These are phyloP conservation scores for Pluvialis apricaria DNA, from an alignment of 2,113 vertebrate species.

Conservation along the genomic window DNA sequence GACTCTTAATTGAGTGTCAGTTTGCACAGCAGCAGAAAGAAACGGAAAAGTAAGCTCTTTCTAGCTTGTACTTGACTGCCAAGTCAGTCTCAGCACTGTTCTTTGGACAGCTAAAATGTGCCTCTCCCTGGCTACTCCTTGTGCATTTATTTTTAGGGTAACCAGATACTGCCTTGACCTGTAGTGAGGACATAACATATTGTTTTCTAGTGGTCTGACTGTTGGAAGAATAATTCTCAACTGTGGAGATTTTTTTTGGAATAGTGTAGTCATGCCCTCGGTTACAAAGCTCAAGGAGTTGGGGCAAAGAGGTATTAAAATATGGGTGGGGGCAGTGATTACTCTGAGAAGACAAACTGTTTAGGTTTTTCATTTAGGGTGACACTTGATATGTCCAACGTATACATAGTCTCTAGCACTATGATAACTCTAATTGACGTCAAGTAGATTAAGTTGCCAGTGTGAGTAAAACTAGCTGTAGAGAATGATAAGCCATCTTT, in stretches of 20 bases:
- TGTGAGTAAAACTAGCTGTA: neutral
- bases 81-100: neutral
- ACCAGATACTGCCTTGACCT: neutral
- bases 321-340: neutral
- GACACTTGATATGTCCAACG: neutral
- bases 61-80: neutral
- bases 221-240: neutral
- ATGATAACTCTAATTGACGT: neutral
- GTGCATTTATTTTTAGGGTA: neutral
- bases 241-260: neutral
- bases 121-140: neutral
- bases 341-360: neutral
- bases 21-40: neutral
- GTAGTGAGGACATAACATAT: neutral
- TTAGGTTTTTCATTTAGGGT: neutral
- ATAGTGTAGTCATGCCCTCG: neutral
- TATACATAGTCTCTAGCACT: neutral
- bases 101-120: neutral
- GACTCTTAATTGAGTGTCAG: neutral
- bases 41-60: neutral
- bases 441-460: neutral
- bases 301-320: neutral
- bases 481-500: neutral
- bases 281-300: neutral
- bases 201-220: neutral